Percentiles rank a stretch among this genome's conserved stretches.
phyloP scores from a whole-genome alignment of 2,888 invertebrate genomes.

The Litoditis marina region DNA sequence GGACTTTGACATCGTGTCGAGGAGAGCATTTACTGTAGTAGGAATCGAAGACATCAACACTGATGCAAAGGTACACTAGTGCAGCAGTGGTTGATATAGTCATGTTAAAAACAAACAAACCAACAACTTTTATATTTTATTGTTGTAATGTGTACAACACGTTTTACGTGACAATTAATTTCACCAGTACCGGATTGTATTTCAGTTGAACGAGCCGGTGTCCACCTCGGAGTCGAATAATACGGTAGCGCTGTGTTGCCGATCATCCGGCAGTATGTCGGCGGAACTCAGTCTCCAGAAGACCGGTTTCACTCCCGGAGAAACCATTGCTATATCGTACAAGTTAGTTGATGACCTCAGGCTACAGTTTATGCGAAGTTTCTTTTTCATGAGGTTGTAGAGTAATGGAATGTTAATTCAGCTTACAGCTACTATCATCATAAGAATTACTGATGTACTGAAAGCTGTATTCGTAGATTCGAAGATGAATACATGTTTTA shows the following conservation, averaged over 20 bases:
- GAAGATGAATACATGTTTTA: too few species aligned
- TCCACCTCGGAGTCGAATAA: constrained; percentile 48
- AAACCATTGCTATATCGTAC: constrained; percentile 31
- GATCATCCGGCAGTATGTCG: constrained; percentile 49
- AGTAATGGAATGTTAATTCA: not conserved
- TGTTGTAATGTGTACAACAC: not conserved
- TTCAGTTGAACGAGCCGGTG: constrained; percentile 50
- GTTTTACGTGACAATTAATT: not conserved
- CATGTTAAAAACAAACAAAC: not conserved
- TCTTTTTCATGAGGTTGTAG: not conserved
- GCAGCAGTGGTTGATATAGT: too few species aligned
- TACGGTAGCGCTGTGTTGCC: constrained; percentile 55
- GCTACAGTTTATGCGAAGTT: not conserved
- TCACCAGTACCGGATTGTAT: too few species aligned
- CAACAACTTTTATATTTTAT: not conserved
- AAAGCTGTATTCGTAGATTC: too few species aligned
- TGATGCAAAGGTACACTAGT: constrained; percentile 47
- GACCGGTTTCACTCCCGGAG: constrained; percentile 59
- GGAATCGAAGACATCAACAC: constrained; percentile 61
- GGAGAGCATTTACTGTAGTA: constrained; percentile 57
- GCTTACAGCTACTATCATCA: too few species aligned
- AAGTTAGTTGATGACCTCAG: constrained; percentile 16
- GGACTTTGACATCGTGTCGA: constrained; percentile 60
- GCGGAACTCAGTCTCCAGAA: constrained; percentile 49
- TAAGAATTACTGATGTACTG: too few species aligned